Conservation (phyloP, 2,113 vertebrate species). For the Siniperca chuatsi region DNA sequence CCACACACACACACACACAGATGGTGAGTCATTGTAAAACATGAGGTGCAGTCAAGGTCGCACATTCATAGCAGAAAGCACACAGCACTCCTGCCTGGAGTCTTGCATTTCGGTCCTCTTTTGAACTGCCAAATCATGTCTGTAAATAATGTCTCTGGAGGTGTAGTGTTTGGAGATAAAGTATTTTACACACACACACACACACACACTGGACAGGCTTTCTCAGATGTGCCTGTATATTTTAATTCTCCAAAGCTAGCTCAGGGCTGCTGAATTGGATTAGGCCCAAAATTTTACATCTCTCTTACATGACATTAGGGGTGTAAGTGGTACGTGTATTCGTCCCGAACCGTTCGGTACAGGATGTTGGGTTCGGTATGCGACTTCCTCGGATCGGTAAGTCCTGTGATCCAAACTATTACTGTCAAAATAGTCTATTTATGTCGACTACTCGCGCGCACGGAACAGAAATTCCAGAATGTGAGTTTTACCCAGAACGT, state of each 20-base stretch:
- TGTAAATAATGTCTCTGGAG: slow-evolving; percentile 17
- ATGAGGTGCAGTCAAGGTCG: slow-evolving; percentile 52
- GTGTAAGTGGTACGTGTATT: too few species aligned
- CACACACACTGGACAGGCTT: neutral
- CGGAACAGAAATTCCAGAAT: too few species aligned
- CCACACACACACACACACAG: neutral
- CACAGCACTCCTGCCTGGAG: neutral
- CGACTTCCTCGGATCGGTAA: too few species aligned
- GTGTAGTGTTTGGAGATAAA: slow-evolving; percentile 10
- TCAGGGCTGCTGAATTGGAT: slow-evolving; percentile 17
- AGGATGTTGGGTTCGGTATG: too few species aligned
- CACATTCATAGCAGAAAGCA: slow-evolving; percentile 33
- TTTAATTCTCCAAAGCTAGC: neutral
- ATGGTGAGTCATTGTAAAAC: slow-evolving; percentile 55
- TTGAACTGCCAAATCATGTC: neutral
- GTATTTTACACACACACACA: neutral
- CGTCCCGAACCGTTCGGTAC: too few species aligned
- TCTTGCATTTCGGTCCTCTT: too few species aligned
- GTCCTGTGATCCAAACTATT: too few species aligned
- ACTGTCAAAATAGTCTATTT: too few species aligned
- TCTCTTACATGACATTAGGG: slow-evolving; percentile 2
- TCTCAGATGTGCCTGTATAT: neutral
- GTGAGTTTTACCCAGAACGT: too few species aligned
- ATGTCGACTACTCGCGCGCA: too few species aligned
- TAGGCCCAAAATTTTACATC: neutral